Percentiles rank a stretch among this genome's conserved stretches.
Evolutionary conservation across 2,888 invertebrate genomes (phyloP).

Genomic region (Hypomecis punctinalis): DNA sequence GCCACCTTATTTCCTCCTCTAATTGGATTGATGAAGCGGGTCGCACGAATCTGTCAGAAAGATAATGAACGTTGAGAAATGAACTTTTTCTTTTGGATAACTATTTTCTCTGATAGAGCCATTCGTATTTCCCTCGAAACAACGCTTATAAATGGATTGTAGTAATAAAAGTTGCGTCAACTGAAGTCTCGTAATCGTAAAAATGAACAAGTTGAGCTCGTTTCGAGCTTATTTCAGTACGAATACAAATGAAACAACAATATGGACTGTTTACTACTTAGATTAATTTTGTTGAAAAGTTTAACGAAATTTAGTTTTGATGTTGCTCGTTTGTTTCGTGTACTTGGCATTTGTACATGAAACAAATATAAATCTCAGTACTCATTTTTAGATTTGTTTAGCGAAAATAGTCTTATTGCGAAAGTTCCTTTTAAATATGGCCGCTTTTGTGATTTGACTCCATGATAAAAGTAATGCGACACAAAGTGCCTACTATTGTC

Average conservation of each 20-base stretch:
- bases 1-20: constrained; percentile 66
- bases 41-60: constrained; percentile 71
- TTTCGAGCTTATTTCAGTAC: constrained; percentile 27
- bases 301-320: constrained; percentile 18
- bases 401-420: too few relatives aligned
- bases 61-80: constrained; percentile 72
- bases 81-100: constrained; percentile 56
- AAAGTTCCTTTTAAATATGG: too few relatives aligned
- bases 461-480: too few relatives aligned
- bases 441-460: too few relatives aligned
- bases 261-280: constrained; percentile 25
- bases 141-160: constrained; percentile 34
- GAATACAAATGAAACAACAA: constrained; percentile 29
- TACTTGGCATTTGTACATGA: not conserved
- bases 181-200: constrained; percentile 31
- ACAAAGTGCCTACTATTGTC: too few relatives aligned
- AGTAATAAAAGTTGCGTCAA: constrained; percentile 41
- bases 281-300: constrained; percentile 29
- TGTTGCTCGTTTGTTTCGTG: not conserved
- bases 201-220: constrained; percentile 30
- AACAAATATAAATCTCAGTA: too few relatives aligned
- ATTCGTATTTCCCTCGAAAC: constrained; percentile 33
- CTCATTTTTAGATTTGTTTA: too few relatives aligned
- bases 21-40: constrained; percentile 77
- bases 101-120: constrained; percentile 41